Conservation (phyloP, 2,888 invertebrate species). For the Bugula neritina region DNA sequence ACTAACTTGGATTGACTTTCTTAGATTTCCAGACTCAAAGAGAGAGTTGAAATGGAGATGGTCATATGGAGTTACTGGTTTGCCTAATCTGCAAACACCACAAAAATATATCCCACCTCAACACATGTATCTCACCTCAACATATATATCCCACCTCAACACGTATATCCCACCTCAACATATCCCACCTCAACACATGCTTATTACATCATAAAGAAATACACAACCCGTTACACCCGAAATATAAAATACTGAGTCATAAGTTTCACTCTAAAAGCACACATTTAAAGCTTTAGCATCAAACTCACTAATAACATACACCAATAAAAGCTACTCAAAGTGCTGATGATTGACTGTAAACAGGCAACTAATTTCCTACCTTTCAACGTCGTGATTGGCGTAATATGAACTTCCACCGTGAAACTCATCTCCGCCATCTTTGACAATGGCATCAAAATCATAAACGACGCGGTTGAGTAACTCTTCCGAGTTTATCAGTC, state of each 20-base stretch:
- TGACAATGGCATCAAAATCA: conserved; percentile 62
- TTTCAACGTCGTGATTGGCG: conserved; percentile 16
- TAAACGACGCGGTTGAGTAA: conserved; percentile 63
- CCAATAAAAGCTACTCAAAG: neutral
- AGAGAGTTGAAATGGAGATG: conserved; percentile 70
- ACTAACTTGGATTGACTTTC: conserved; percentile 71
- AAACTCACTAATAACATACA: neutral
- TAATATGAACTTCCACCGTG: neutral
- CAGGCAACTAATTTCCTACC: neutral
- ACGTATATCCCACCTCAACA: too few species aligned
- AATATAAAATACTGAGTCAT: too few species aligned
- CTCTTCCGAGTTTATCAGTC: conserved; percentile 62
- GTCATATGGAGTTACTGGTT: conserved; percentile 43
- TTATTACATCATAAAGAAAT: too few species aligned
- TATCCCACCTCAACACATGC: too few species aligned
- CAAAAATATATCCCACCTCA: too few species aligned
- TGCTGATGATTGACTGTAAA: neutral
- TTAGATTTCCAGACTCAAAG: conserved; percentile 78
- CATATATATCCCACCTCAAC: too few species aligned
- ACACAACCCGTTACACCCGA: too few species aligned
- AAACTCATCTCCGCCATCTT: neutral
- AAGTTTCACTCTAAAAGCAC: too few species aligned
- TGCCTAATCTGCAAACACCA: conserved; percentile 33
- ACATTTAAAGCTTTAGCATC: too few species aligned
- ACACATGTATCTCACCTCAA: too few species aligned